Conservation (phyloP, 2,113 vertebrate genomes). For the Cyphomyrus discorhynchus region DNA sequence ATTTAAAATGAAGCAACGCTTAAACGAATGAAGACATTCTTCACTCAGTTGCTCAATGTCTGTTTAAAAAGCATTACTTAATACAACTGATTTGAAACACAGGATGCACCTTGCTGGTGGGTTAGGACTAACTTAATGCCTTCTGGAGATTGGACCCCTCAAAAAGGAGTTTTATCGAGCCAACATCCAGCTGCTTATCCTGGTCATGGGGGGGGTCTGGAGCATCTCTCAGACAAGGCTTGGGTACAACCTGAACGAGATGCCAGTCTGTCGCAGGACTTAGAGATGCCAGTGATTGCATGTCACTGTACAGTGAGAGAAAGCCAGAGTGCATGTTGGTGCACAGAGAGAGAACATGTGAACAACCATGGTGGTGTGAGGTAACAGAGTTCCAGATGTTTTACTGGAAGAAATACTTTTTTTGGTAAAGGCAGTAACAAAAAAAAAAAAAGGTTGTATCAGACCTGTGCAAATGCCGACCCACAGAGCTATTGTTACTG, state of each 20-base stretch:
- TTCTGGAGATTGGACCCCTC: not conserved
- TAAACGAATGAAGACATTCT: not conserved
- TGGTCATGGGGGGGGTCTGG: not conserved
- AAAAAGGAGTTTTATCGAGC: not conserved
- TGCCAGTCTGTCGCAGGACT: not conserved
- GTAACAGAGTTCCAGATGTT: not conserved
- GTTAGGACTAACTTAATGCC: not conserved
- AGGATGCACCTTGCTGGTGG: not conserved
- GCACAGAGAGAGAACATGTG: not conserved
- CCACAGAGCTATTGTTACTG: not conserved
- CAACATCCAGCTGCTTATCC: not conserved
- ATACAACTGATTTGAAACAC: not conserved
- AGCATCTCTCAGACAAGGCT: not conserved
- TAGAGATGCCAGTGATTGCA: not conserved
- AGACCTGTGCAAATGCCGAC: no score
- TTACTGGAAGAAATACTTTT: not conserved
- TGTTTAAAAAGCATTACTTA: not conserved
- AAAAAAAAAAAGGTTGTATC: not conserved
- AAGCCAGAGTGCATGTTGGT: not conserved
- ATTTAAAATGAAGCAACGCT: not conserved
- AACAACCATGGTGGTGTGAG: not conserved
- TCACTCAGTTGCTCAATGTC: not conserved
- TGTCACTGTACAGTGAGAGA: not conserved
- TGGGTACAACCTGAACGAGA: not conserved
- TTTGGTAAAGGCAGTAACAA: not conserved